Base-by-base conservation (phyloP, 2,797 vertebrate genomes). In the Mycteria americana region DNA sequence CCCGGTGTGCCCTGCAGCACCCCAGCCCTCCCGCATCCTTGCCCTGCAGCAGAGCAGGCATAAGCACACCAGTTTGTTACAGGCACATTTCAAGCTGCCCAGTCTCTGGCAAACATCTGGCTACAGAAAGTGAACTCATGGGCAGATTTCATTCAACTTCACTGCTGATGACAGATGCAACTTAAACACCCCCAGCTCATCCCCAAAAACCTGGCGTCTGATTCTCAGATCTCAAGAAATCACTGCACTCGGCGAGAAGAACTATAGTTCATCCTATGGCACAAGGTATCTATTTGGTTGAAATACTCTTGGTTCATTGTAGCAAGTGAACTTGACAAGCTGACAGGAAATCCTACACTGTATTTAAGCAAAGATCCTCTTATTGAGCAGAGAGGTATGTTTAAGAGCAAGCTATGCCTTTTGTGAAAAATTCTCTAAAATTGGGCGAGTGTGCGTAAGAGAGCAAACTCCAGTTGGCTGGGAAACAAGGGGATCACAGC, bases 1-100 rank as follows among this genome's bases (percentile, higher is more conserved):
- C 39, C 46, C 12, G 0, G 21, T 2, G 1, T 6, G 12, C 10
- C 18, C 30, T 3, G 31, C 48, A 31, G 48, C 35, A 35, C 21
- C 50, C 6, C 18, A 9, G 21, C n/a, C 64, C 35, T 16, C 14
- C 50, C 0, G 5, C 17, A 8, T 24, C 19, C 72, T 6, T n/a
- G 15, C 27, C 50, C 41, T 18, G 12, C 69, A 63, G 63, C 56
- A 23, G 7, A 11, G 50, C 7, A 1, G 27, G 27, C 19, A 8
- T 1, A 21, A 45, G 27, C 48, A 56, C 56, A 27, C 11, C 8
- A 1, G 6, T 74, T 33, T 14, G 33, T 17, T 16, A 57, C 25
- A 11, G 25, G 51, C 33, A 65, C 46, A 4, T 4, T 11, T 25
- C 46, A 14, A 7, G 33, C 18, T 21, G 18, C 10, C 33, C 35